A percentile compares a stretch with the other conserved stretches of the same genome.
These are phyloP conservation scores for Mormyrus iriodes DNA, from an alignment of 2,113 vertebrate species.

Conservation along the genomic window DNA sequence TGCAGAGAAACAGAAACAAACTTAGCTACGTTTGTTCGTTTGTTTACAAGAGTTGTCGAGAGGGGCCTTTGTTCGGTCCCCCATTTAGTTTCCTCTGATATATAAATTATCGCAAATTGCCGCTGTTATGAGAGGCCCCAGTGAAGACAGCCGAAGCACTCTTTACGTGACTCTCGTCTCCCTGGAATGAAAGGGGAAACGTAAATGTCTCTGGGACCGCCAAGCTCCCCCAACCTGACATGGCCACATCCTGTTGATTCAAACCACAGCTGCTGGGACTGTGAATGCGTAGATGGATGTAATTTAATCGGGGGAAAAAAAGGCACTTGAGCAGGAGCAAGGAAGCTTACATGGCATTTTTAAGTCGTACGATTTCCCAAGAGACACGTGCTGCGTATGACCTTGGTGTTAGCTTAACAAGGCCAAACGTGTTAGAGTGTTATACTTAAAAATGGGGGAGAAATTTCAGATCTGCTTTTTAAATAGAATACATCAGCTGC, in stretches of 20 bases:
- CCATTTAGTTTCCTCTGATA: slow-evolving; percentile 54
- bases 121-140: slow-evolving; percentile 60
- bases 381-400: background rate
- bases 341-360: background rate
- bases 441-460: background rate
- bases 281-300: slow-evolving; percentile 26
- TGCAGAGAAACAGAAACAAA: background rate
- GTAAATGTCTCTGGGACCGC: slow-evolving; percentile 47
- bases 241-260: slow-evolving; percentile 46
- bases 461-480: background rate
- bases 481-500: background rate
- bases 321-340: background rate
- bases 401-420: background rate
- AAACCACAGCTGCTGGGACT: slow-evolving; percentile 42
- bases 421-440: background rate
- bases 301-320: background rate
- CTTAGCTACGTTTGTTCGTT: slow-evolving; percentile 39
- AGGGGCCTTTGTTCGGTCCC: slow-evolving; percentile 56
- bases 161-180: slow-evolving; percentile 64
- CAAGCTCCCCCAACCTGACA: slow-evolving; percentile 31
- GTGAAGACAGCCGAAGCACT: slow-evolving; percentile 58
- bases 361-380: background rate
- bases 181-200: slow-evolving; percentile 53
- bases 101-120: slow-evolving; percentile 57
- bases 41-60: slow-evolving; percentile 63